These are phyloP conservation scores for Amiota minor DNA, from an alignment of 2,888 invertebrate genomes.

Conservation along the genomic window DNA sequence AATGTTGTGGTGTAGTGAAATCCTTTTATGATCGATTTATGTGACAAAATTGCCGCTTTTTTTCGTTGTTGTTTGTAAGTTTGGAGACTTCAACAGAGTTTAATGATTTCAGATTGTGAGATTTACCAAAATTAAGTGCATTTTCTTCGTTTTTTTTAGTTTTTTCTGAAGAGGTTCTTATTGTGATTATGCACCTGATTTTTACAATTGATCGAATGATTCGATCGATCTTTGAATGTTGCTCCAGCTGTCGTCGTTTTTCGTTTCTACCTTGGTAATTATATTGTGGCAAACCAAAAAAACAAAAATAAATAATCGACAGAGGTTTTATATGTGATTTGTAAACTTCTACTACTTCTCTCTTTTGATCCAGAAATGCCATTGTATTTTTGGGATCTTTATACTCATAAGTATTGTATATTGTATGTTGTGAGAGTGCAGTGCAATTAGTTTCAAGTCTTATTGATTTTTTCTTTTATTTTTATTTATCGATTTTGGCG, in stretches of 20 bases:
- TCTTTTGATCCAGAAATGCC: constrained; percentile 9
- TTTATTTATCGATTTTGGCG: constrained; percentile 28
- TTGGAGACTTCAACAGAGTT: neutral
- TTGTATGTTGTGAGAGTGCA: neutral
- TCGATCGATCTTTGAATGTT: constrained; percentile 11
- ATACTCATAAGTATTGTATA: neutral
- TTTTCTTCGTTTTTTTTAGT: neutral
- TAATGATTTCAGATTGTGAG: constrained; percentile 31
- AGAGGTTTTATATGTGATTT: constrained; percentile 18
- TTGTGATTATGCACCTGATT: constrained; percentile 6
- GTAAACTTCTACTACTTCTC: constrained; percentile 1
- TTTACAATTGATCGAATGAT: constrained; percentile 28
- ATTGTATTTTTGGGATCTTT: neutral
- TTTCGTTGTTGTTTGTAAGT: neutral
- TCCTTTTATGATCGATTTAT: constrained; percentile 38
- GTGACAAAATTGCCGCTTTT: constrained; percentile 26
- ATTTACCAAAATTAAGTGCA: constrained; percentile 25
- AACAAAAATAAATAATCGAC: no score
- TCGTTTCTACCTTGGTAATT: constrained; percentile 6
- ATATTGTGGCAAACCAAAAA: neutral
- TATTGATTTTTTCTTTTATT: constrained; percentile 54
- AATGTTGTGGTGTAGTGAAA: constrained; percentile 37
- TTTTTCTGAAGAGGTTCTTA: neutral
- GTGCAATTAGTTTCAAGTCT: constrained; percentile 26
- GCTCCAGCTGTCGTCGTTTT: constrained; percentile 8